Evolutionary conservation across 2,113 vertebrate species (phyloP), one percentile per base, ranked within the genome.

Genomic region (Riparia riparia): DNA sequence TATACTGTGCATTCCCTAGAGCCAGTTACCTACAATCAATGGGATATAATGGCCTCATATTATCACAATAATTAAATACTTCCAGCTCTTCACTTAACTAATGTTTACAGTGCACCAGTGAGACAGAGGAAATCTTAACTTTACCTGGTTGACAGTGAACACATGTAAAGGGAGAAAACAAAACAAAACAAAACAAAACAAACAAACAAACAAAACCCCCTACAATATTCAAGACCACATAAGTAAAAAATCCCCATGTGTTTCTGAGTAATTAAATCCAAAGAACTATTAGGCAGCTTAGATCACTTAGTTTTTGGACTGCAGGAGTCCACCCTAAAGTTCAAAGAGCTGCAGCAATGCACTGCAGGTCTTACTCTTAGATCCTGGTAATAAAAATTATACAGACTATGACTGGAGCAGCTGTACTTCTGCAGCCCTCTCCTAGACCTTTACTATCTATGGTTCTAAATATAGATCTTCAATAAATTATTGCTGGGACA

Each of bases 31-130:
- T 96, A 89, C 80, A 96, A 86, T 96, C 96, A 97, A 93, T 97
- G 86, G 76, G 72, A 54, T 90, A 74, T 93, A 95, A 97, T 96
- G 93, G 86, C 82, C 50, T 95, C 44, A 74, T 86, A 95, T 77
- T 86, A 92, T 95, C 69, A 90, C 82, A 89, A 93, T 95, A 97
- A 97, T 96, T 95, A 95, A 97, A 96, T 95, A 68, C 93, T 95
- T 97, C 86, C 72, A 95, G 31, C 86, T 86, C 76, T 63, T 65
- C 74, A 61, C 39, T 94, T 90, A 90, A 89, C 80, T 74, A 66
- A 17, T 60, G 51, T 74, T 92, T 92, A 78, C 34, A 81, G 24
- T 64, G 12, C 47, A 89, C 8, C 45, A 70, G 8, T 80, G 79
- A 86, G 76, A 73, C 0, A 51, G 18, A 90, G 50, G 58, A 90